Percentiles rank a stretch among this genome's conserved stretches.
phyloP scores from a whole-genome alignment of 1,140 invertebrate species.

The Drosophila insularis region DNA sequence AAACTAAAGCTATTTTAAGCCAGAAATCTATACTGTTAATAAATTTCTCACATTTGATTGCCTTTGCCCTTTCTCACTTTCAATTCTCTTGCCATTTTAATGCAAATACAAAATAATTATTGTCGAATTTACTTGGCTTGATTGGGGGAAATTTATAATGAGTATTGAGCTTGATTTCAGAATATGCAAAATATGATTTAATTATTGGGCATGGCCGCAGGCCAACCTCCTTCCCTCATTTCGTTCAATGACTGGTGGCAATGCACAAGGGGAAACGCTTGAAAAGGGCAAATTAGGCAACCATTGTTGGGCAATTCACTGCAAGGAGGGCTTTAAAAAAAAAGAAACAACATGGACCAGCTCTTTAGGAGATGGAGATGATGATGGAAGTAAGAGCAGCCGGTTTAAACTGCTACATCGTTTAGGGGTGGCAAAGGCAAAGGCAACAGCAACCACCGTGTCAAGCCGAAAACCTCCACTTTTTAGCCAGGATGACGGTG shows the following conservation, averaged over 20 bases:
- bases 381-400: slow-evolving; percentile 9
- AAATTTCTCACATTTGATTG: background rate
- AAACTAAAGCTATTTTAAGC: background rate
- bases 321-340: slow-evolving; percentile 23
- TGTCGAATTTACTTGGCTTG: slow-evolving; percentile 52
- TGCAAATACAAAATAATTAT: slow-evolving; percentile 36
- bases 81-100: slow-evolving; percentile 24
- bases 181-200: slow-evolving; percentile 80
- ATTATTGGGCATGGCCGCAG: slow-evolving; percentile 54
- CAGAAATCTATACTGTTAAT: background rate
- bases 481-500: slow-evolving; percentile 9
- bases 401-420: slow-evolving; percentile 52
- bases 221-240: background rate
- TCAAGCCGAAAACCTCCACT: slow-evolving; percentile 16
- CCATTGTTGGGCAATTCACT: slow-evolving; percentile 71
- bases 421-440: slow-evolving; percentile 52
- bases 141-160: slow-evolving; percentile 67
- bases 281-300: slow-evolving; percentile 65
- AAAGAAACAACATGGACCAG: slow-evolving; percentile 32
- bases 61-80: background rate
- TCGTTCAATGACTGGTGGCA: slow-evolving; percentile 34
- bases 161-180: slow-evolving; percentile 63
- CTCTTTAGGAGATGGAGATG: background rate
- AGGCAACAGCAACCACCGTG: slow-evolving; percentile 26
- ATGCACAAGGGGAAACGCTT: slow-evolving; percentile 67